Evolutionary conservation across 1,140 invertebrate species (phyloP), one percentile per base, ranked within the genome.

Genomic region (Argopecten irradians): DNA sequence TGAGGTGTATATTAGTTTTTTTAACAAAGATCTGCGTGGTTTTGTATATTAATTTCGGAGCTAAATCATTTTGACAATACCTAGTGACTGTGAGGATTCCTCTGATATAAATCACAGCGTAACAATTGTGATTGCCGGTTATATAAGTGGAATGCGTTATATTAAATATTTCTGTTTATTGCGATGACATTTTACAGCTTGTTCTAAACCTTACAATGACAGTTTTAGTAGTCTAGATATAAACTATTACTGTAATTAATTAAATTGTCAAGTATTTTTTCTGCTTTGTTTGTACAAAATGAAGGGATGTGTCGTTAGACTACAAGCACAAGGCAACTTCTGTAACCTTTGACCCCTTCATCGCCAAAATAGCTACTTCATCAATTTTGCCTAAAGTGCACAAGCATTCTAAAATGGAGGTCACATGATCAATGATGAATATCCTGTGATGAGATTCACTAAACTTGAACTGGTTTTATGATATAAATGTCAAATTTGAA

Each of bases 141-240:
- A 71, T 71, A 28, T 71, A 71, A 71, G 55, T 71, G 55, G 55
- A 71, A 71, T 71, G 55, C 16, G 55, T 71, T n/a, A 71, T 71
- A 71, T 71, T 71, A 71, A 71, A 71, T 71, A 71, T 71, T 71
- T 71, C n/a, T n/a, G 55, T 71, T 71, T 71, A 71, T 28, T n/a
- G 5, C n/a, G 1, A n/a, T 71, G 55, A 71, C 55, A 71, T 28
- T 71, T 71, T 71, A 71, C 55, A n/a, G 55, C 22, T n/a, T 11
- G 55, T n/a, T 28, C 55, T 28, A 71, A 71, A 71, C 55, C 55
- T 39, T 16, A 28, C 55, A 71, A 71, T 71, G 55, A 71, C 55
- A 71, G 55, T n/a, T 71, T 71, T 71, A 71, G 55, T 71, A 71
- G 55, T 16, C 55, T 28, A 5, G 55, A 71, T 71, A 71, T 71